A percentile compares a stretch with the other conserved stretches of the same genome.
These are phyloP conservation scores for Leptocoma aspasia DNA, from an alignment of 2,113 vertebrate species.

Conservation along the genomic window DNA sequence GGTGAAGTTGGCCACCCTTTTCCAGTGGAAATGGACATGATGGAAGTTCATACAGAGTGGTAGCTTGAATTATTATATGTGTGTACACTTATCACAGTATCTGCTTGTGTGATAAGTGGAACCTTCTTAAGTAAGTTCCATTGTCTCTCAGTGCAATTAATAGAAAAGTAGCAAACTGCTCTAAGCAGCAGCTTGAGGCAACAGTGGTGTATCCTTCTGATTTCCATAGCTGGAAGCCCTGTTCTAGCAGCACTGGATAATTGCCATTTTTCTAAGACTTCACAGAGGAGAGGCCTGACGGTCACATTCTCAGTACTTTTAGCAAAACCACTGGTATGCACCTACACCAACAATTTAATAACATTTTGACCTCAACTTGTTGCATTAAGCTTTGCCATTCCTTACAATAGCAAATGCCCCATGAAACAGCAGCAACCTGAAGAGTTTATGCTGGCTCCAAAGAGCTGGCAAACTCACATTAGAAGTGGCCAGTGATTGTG, in stretches of 20 bases:
- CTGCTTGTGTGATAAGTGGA: not conserved
- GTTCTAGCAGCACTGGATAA: not conserved
- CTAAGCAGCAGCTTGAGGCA: not conserved
- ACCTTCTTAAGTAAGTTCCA: not conserved
- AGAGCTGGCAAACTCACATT: not conserved
- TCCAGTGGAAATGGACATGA: not conserved
- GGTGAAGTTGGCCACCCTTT: not conserved
- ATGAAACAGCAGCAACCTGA: not conserved
- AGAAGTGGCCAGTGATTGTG: not conserved
- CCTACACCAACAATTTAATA: not conserved
- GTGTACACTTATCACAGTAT: not conserved
- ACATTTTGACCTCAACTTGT: not conserved
- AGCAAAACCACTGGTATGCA: not conserved
- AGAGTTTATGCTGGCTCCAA: not conserved
- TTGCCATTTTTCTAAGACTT: not conserved
- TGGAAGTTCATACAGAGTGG: not conserved
- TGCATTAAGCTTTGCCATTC: not conserved
- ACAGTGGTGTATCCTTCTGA: fast-evolving
- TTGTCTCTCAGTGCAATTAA: not conserved
- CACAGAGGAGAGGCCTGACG: fast-evolving
- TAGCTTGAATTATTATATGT: not conserved
- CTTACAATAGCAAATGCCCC: not conserved
- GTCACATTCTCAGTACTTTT: not conserved
- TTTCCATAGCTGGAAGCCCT: not conserved
- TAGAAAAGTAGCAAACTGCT: not conserved